These are phyloP conservation scores for Progne subis DNA, from an alignment of 2,113 vertebrate genomes.

Conservation along the genomic window DNA sequence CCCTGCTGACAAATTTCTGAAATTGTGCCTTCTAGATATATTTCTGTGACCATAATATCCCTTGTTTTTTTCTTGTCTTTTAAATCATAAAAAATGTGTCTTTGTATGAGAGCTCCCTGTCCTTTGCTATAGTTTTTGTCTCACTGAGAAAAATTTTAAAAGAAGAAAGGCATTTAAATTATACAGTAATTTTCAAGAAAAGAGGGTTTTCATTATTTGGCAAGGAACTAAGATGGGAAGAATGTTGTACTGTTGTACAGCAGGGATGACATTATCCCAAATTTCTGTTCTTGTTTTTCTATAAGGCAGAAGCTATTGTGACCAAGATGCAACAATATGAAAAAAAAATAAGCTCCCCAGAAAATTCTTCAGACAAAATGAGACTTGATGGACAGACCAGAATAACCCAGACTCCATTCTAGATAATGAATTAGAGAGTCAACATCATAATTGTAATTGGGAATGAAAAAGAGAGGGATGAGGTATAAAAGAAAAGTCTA, in stretches of 20 bases:
- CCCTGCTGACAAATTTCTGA: neutral
- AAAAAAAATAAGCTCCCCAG: neutral
- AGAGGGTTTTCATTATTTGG: neutral
- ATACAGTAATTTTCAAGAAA: neutral
- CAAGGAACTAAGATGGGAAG: neutral
- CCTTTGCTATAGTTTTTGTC: neutral
- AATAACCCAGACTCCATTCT: neutral
- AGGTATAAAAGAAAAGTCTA: neutral
- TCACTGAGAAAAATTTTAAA: neutral
- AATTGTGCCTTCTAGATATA: neutral
- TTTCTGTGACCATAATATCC: neutral
- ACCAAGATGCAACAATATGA: neutral
- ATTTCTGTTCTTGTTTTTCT: neutral
- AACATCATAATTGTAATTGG: accelerated
- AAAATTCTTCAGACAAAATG: neutral
- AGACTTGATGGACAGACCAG: neutral
- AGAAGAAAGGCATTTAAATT: neutral
- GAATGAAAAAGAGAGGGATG: neutral
- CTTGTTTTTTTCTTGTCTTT: neutral
- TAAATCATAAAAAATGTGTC: neutral
- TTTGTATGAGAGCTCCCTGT: neutral
- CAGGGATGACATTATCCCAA: neutral
- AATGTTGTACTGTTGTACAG: neutral
- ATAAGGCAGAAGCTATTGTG: neutral
- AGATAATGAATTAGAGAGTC: neutral